Conservation (phyloP, 2,888 invertebrate species). For the Notodonta dromedarius region DNA sequence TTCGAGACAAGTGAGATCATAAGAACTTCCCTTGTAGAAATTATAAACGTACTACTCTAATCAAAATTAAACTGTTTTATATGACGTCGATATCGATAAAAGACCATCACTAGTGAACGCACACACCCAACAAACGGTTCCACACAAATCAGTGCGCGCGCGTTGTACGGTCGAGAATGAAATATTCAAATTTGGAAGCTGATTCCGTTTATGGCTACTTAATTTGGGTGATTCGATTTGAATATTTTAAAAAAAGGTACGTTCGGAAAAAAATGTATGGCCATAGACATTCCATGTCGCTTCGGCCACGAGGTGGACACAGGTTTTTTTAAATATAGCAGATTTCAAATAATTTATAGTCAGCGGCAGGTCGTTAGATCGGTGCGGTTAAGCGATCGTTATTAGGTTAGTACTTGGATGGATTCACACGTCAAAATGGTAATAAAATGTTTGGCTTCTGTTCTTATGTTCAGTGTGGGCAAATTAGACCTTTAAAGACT, state of each 20-base stretch:
- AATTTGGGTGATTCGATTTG: constrained; percentile 85
- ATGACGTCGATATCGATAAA: constrained; percentile 21
- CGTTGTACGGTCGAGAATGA: constrained; percentile 74
- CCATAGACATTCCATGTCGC: constrained; percentile 70
- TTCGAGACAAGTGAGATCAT: too few species aligned
- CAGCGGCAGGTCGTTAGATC: constrained; percentile 30
- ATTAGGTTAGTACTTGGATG: constrained; percentile 32
- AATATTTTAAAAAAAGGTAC: constrained; percentile 76
- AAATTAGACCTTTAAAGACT: background rate
- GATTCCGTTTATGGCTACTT: constrained; percentile 85
- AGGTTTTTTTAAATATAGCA: constrained; percentile 43
- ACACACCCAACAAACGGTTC: constrained; percentile 54
- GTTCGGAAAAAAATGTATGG: constrained; percentile 60
- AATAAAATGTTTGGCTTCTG: constrained; percentile 2
- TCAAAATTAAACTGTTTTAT: too few species aligned
- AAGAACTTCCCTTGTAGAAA: too few species aligned
- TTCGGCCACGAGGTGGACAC: constrained; percentile 42
- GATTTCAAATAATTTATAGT: constrained; percentile 41
- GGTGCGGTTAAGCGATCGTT: constrained; percentile 31
- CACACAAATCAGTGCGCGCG: constrained; percentile 77
- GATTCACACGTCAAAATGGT: constrained; percentile 10
- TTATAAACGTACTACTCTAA: too few species aligned
- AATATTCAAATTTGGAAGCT: constrained; percentile 85
- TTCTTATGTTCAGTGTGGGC: background rate
- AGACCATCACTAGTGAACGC: constrained; percentile 51